Evolutionary conservation across 92 coral and sea anemone genomes (phyloP), one percentile per base, ranked within the genome.

Genomic region (Palythoa heliodiscus): DNA sequence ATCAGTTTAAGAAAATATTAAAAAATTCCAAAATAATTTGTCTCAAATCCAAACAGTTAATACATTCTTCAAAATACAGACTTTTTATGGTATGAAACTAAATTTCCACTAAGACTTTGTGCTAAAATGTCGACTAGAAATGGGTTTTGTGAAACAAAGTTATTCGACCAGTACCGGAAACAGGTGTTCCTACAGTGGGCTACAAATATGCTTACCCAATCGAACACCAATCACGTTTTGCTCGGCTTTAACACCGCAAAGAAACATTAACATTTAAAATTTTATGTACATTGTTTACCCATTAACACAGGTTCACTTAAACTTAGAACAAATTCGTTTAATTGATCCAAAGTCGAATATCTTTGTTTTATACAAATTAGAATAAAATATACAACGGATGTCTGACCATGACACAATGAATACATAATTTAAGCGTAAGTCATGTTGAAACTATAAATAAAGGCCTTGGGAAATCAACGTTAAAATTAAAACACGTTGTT

Each of bases 401-500:
- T 57, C 64, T 43, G 50, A 43, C 3, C 4, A 58, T 15, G 17
- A 58, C n/a, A 58, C 64, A 15, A 58, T 15, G n/a, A n/a, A 43
- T 72, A 20, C 53, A 40, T 40, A 7, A 17, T 13, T 29, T 9
- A 14, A n/a, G 35, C 5, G 13, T 17, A 74, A 74, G n/a, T 73
- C 5, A 25, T 78, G 52, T 78, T 22, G 25, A 39, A 69, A 19
- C n/a, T 29, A 3, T 29, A 11, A 20, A 29, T 29, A 29, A 4
- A 57, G n/a, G 52, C 10, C 2, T 35, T 35, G 4, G 15, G 29
- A 58, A 11, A 47, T 39, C 39, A 39, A 12, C 19, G 39, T 60
- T 60, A 66, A 79, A 79, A 38, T 38, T 37, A 20, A 79, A 10
- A 79, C 13, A 79, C 17, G 63, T 39, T 9, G 58, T 66, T 19